A percentile compares a stretch with the other conserved stretches of the same genome.
Conservation (phyloP, 2,797 vertebrate genomes). For the Rhincodon typus region DNA sequence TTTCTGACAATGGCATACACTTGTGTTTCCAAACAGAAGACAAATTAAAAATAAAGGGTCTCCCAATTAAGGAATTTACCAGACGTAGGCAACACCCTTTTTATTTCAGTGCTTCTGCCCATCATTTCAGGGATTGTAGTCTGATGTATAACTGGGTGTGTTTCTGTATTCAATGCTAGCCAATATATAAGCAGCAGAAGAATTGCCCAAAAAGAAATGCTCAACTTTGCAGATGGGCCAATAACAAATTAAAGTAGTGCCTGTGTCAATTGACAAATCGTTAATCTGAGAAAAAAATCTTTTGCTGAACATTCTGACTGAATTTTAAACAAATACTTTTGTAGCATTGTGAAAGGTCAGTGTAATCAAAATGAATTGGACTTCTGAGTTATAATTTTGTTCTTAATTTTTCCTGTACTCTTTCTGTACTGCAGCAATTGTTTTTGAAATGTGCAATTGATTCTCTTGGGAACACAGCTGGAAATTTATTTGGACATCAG, state of each 20-base stretch:
- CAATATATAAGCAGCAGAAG: neutral
- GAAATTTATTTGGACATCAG: neutral
- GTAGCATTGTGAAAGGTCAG: neutral
- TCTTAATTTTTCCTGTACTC: neutral
- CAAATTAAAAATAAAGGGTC: neutral
- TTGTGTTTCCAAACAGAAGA: neutral
- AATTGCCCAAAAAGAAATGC: neutral
- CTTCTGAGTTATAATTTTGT: neutral
- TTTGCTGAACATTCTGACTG: neutral
- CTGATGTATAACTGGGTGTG: neutral
- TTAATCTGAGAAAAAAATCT: neutral
- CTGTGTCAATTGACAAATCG: neutral
- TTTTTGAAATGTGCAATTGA: neutral
- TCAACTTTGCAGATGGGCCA: neutral
- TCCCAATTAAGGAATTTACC: neutral
- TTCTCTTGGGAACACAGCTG: constrained; percentile 4
- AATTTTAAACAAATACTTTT: neutral
- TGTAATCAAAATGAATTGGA: neutral
- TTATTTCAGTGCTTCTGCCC: neutral
- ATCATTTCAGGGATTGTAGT: neutral
- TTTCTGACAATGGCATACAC: no score
- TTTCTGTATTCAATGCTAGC: neutral
- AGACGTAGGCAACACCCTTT: neutral
- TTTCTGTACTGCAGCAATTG: neutral
- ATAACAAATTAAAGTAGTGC: neutral